Percentiles rank a stretch among this genome's conserved stretches.
Evolutionary conservation across 2,888 invertebrate genomes (phyloP).

Genomic region (Apamea crenata): DNA sequence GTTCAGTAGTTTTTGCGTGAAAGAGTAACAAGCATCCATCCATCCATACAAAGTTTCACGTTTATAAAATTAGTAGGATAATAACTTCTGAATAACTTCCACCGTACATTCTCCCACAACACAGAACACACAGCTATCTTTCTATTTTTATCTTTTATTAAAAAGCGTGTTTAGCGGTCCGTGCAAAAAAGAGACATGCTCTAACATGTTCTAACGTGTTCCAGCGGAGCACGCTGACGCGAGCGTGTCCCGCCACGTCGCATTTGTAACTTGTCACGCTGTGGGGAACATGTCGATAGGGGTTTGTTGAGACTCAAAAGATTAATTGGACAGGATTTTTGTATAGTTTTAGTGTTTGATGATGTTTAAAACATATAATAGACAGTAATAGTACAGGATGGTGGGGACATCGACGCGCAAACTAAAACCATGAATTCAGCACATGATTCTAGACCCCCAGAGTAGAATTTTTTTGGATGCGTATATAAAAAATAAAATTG

Average conservation of each 20-base stretch:
- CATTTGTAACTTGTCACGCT: slow-evolving; percentile 60
- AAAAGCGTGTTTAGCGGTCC: slow-evolving; percentile 46
- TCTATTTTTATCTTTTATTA: slow-evolving; percentile 46
- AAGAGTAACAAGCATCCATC: too few relatives aligned
- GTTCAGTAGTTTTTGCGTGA: too few relatives aligned
- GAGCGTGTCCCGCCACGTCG: slow-evolving; percentile 42
- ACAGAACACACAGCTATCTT: slow-evolving; percentile 18
- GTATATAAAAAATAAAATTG: too few relatives aligned
- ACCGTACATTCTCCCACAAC: slow-evolving; percentile 1
- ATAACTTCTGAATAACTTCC: neutral
- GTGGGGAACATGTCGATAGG: slow-evolving; percentile 55
- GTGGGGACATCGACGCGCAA: too few relatives aligned
- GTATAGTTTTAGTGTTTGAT: neutral
- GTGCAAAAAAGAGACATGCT: slow-evolving; percentile 53
- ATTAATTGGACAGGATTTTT: slow-evolving; percentile 36
- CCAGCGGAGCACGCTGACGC: slow-evolving; percentile 48
- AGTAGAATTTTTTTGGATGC: too few relatives aligned
- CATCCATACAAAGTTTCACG: too few relatives aligned
- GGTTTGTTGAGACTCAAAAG: slow-evolving; percentile 36
- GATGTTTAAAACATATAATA: neutral
- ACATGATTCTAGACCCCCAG: too few relatives aligned
- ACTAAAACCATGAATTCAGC: too few relatives aligned
- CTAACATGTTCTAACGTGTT: slow-evolving; percentile 42
- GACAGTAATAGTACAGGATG: too few relatives aligned
- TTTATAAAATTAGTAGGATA: too few relatives aligned